Evolutionary conservation across 2,888 invertebrate genomes (phyloP), one percentile per base, ranked within the genome.

Genomic region (Philereme transversata): DNA sequence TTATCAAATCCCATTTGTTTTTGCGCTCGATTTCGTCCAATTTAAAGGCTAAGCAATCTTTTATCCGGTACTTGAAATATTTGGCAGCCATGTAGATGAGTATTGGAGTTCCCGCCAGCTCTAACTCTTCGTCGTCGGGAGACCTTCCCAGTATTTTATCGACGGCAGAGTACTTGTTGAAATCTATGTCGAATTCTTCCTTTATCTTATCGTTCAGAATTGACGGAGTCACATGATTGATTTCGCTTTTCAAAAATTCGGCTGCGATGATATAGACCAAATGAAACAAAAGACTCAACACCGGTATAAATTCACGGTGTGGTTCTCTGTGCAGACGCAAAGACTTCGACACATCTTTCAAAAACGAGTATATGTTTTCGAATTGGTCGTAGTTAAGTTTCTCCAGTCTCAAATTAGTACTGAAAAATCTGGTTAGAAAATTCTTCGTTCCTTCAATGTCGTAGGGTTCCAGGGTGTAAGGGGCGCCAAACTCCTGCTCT

Each of bases 41-140:
- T 36, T 62, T 43, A n/a, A 77, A 55, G 22, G 70, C 61, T 8
- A 80, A 58, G 59, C 67, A 67, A 36, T 76, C 75, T 57, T 72
- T 72, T 41, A 78, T 67, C 44, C 78, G 72, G 54, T 67, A 62
- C 51, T 66, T 62, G 44, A 80, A 78, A 61, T 78, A 81, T 60
- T 76, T 76, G 3, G 75, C 75, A 11, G 72, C 74, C 57, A 81
- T 58, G 49, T 80, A 80, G 60, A 81, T 71, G 59, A 78, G 76
- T 11, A 81, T 69, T 8, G 81, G 81, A 38, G 77, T 81, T n/a
- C 75, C 76, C 1, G 77, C 68, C 34, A 79, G 66, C 38, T 75
- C 72, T 7, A 69, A 61, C 49, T 73, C 60, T 10, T 72, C 68
- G 58, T 73, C 71, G 9, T 69, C 65, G 4, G 67, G 64, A 8